These are phyloP conservation scores for Scolanthus callimorphus DNA, from an alignment of 92 coral and sea anemone species.

Conservation along the genomic window DNA sequence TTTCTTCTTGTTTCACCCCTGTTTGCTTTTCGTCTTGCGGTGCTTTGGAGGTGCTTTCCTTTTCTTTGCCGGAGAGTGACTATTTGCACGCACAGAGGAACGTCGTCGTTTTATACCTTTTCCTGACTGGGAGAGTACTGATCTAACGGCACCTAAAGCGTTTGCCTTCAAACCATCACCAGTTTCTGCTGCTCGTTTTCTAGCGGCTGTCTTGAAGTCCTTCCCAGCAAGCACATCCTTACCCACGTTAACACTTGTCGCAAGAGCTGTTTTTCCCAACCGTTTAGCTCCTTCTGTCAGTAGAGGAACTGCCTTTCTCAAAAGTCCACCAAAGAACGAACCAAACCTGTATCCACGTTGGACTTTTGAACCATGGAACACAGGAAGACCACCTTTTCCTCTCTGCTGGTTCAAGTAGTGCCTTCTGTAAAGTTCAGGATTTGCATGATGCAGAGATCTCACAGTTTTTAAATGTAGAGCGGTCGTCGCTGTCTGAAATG, in stretches of 20 bases:
- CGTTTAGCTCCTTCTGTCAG: too few relatives aligned
- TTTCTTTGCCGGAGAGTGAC: conserved; percentile 40
- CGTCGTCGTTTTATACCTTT: conserved; percentile 35
- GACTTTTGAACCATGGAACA: conserved; percentile 23
- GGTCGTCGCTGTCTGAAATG: conserved; percentile 36
- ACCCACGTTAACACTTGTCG: too few relatives aligned
- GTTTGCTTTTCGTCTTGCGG: neutral
- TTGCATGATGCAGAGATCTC: conserved; percentile 1
- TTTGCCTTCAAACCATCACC: neutral
- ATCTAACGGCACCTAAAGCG: neutral
- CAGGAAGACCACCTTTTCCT: conserved; percentile 16
- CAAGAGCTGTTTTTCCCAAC: too few relatives aligned
- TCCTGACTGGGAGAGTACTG: conserved; percentile 18
- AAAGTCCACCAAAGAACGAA: too few relatives aligned
- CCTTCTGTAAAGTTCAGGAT: conserved; percentile 7
- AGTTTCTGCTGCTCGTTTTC: too few relatives aligned
- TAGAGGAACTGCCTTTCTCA: too few relatives aligned
- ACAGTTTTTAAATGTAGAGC: conserved; percentile 12
- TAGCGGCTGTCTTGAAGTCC: too few relatives aligned
- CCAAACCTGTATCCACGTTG: too few relatives aligned
- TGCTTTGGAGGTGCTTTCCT: conserved; percentile 38
- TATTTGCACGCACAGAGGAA: neutral
- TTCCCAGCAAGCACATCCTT: too few relatives aligned
- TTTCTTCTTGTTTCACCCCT: neutral
- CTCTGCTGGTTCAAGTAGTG: conserved; percentile 10